phyloP scores from a whole-genome alignment of 2,113 vertebrate genomes.

The Todiramphus saurophagus region DNA sequence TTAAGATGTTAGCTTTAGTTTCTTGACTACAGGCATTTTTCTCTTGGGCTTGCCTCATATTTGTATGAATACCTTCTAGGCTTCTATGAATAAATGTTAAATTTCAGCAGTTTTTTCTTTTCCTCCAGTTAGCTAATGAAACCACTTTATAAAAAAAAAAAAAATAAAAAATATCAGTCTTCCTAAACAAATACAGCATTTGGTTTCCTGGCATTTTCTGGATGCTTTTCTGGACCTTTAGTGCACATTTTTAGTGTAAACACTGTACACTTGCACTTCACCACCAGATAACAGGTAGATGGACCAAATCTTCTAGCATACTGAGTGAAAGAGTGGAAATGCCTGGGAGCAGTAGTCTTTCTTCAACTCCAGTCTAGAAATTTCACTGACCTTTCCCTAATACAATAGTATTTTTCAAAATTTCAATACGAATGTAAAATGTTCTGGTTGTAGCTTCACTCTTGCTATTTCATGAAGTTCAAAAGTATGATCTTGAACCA shows the following conservation, averaged over 20 bases:
- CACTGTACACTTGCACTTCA: background rate
- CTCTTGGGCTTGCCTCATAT: constrained; percentile 10
- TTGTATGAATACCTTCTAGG: background rate
- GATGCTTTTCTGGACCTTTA: background rate
- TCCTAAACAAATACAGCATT: background rate
- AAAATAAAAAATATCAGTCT: background rate
- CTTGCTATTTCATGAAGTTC: background rate
- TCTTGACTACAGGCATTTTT: background rate
- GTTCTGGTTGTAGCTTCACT: background rate
- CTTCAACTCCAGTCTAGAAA: background rate
- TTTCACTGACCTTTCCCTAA: background rate
- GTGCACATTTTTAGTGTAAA: background rate
- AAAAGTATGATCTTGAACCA: background rate
- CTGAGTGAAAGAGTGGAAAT: background rate
- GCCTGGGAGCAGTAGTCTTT: background rate
- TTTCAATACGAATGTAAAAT: background rate
- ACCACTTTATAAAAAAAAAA: background rate
- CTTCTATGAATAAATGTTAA: background rate
- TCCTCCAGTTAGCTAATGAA: background rate
- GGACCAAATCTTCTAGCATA: background rate
- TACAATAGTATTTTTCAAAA: background rate
- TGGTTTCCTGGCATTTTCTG: background rate
- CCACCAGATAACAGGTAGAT: background rate
- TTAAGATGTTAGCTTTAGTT: constrained; percentile 48
- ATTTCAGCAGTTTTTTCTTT: background rate